Evolutionary conservation across 2,797 vertebrate genomes (phyloP).

Genomic region (Melanotaenia pygmaea): DNA sequence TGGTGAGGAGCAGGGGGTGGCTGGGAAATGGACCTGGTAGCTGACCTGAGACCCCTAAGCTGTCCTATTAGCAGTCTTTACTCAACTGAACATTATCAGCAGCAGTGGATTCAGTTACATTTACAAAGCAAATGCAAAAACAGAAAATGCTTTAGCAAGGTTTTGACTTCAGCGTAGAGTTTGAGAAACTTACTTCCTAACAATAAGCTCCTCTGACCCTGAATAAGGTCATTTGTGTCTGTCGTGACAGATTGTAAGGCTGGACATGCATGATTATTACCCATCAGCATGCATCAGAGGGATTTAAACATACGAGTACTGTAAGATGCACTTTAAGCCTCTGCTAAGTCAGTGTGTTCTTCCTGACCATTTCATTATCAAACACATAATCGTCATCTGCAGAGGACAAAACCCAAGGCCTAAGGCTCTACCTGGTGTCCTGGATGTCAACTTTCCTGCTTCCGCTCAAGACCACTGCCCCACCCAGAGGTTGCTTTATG

Average conservation of each 20-base stretch:
- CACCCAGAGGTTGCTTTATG: conserved; percentile 86
- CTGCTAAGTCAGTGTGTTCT: conserved; percentile 82
- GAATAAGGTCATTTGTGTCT: conserved; percentile 72
- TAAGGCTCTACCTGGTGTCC: conserved; percentile 80
- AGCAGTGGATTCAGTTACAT: conserved; percentile 8
- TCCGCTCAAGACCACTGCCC: conserved; percentile 83
- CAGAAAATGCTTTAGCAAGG: neutral
- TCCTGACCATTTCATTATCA: conserved; percentile 83
- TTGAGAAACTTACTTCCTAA: conserved; percentile 46
- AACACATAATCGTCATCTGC: conserved; percentile 79
- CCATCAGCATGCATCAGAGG: conserved; percentile 80
- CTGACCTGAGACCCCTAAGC: conserved; percentile 82
- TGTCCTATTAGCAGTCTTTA: conserved; percentile 78
- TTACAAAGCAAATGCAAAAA: conserved; percentile 15
- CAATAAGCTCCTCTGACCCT: conserved; percentile 72
- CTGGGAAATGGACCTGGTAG: conserved; percentile 83
- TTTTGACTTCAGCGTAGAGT: conserved; percentile 10
- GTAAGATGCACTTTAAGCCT: conserved; percentile 79
- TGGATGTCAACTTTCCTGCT: conserved; percentile 72
- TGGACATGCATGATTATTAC: conserved; percentile 76
- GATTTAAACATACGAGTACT: conserved; percentile 76
- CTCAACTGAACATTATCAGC: conserved; percentile 17
- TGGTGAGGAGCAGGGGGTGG: conserved; percentile 82
- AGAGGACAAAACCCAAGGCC: conserved; percentile 66
- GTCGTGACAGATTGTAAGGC: conserved; percentile 75